Base-by-base conservation (phyloP, 2,888 invertebrate genomes). In the Corbicula japonica region DNA sequence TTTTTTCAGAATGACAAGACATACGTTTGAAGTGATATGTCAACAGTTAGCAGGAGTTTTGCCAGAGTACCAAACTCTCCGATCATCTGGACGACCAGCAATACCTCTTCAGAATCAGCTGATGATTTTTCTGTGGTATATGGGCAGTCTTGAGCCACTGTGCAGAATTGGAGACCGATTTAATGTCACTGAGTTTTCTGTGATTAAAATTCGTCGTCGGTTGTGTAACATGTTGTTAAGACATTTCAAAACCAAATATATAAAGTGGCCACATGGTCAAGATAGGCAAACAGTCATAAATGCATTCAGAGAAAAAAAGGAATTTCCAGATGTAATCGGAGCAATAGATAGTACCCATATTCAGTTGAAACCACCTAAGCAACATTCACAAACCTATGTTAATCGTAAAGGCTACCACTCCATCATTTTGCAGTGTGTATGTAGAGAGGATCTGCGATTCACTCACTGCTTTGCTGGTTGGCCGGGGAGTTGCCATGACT, bases 401-500 rank as follows among this genome's bases (percentile, higher is more conserved):
- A 50, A 50, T n/a, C 50, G 50, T 50, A 50, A 50, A 18, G 50
- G 10, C 21, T 50, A 50, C 50, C 10, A 50, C 50, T 50, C 50
- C 8, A 21, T 50, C 50, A 50, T 50, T 50, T 50, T 15, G 50
- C 50, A 68, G 21, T 23, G 12, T 52, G 68, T 54, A 3, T 26
- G 50, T 38, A 21, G 26, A n/a, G 38, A 38, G 1, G 52, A 54
- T 38, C 21, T 52, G n/a, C 8, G 18, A 18, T 52, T 52, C 6
- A 68, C 41, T 21, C 28, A 68, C 26, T 23, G 35, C 26, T 50
- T 52, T 41, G 34, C 56, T 18, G 10, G 68, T 28, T 68, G 54
- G 54, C 52, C 68, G 21, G 54, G 68, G 38, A 38, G 18, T 30
- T 38, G 54, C 5, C 68, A 68, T 41, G 68, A 68, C 21, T 38